Evolutionary conservation across 2,888 invertebrate species (phyloP), one percentile per base, ranked within the genome.

Genomic region (Lasioglossum marginatum): DNA sequence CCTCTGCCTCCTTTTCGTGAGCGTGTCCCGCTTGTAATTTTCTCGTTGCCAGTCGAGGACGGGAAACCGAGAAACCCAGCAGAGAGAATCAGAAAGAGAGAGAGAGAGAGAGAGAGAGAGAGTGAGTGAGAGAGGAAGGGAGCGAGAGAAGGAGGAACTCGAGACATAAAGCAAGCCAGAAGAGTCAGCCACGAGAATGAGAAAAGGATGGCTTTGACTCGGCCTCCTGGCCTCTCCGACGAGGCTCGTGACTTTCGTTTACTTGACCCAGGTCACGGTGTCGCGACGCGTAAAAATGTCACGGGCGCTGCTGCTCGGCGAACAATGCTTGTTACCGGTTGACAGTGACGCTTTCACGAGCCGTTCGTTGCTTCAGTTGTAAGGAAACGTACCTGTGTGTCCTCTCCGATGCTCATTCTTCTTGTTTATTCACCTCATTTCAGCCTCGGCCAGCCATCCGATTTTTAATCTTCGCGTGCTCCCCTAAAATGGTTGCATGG

Each of bases 21-120:
- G 72, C 78, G 83, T 82, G 82, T 79, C 83, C 77, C 85, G 85
- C 79, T 83, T 84, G 85, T 89, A 91, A 91, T 89, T 90, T 90
- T 89, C 90, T 84, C 88, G 90, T 82, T 81, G 90, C 72, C 86
- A 84, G 86, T 79, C 84, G 72, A 40, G 76, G 78, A 76, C 45
- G 71, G 60, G 60, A 48, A n/a, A 19, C n/a, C 52, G 52, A 10
- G 52, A 23, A 48, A 48, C 48, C 23, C 23, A 8, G 23, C 27
- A 48, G 34, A 31, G 45, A 34, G 45, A 45, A 31, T 52, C 57
- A 57, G 52, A 40, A 31, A 76, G 14, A 68, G 52, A 19, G 34
- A 60, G 63, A 12, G 16, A 16, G 37, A 6, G 19, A 37, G 23
- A 68, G 52, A 27, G 60, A 40, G 40, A 43, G 45, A 31, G 31